Percentiles rank a stretch among this genome's conserved stretches.
Evolutionary conservation across 1,140 invertebrate genomes (phyloP).

Genomic region (Zaprionus taronus): DNA sequence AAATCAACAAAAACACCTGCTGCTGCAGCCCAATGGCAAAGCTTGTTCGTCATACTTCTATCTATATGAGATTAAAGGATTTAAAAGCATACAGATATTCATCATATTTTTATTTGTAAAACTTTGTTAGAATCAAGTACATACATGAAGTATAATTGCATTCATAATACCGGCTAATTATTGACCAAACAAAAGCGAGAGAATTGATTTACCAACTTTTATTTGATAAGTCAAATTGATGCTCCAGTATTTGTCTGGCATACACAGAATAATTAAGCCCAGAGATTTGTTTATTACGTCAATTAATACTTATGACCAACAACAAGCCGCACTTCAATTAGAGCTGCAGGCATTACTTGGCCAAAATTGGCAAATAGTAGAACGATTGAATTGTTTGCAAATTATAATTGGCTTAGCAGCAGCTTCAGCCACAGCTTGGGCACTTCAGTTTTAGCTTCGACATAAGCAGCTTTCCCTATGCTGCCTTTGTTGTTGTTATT

Average conservation of each 20-base stretch:
- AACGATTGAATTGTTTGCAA: slow-evolving; percentile 19
- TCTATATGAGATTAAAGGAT: background rate
- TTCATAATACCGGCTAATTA: slow-evolving; percentile 5
- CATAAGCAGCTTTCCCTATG: background rate
- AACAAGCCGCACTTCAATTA: slow-evolving; percentile 22
- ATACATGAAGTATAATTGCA: slow-evolving; percentile 20
- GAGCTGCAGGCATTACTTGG: background rate
- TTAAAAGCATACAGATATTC: background rate
- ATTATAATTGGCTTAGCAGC: slow-evolving; percentile 32
- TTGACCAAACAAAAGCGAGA: background rate
- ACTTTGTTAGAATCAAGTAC: background rate
- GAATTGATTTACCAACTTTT: background rate
- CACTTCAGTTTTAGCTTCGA: background rate
- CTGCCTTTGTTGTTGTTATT: background rate
- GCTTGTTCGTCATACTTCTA: background rate
- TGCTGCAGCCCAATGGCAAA: slow-evolving; percentile 8
- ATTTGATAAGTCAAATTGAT: slow-evolving; percentile 5
- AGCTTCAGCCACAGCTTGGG: background rate
- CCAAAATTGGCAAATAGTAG: slow-evolving; percentile 3
- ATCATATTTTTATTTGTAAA: background rate
- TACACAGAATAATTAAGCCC: background rate
- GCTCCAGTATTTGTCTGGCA: background rate
- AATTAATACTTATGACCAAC: slow-evolving; percentile 20
- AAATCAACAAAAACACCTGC: slow-evolving; percentile 42
- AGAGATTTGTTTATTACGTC: slow-evolving; percentile 19